Base-by-base conservation (phyloP, 1,140 invertebrate species). In the Drosophila trapezifrons region DNA sequence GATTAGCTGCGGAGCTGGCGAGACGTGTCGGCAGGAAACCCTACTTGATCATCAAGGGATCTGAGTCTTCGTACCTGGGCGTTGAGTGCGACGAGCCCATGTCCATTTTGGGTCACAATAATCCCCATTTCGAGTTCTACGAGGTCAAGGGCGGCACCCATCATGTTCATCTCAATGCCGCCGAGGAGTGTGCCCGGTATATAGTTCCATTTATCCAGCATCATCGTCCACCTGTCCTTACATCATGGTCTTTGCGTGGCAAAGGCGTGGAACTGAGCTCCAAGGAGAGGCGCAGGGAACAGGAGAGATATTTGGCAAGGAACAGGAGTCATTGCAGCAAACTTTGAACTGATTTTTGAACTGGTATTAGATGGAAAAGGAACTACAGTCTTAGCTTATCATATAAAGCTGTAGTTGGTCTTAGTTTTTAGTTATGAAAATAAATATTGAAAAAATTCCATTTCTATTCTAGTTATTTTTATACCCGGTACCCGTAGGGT, bases 161-260 rank as follows among this genome's bases (percentile, higher is more conserved):
- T 92, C 85, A 90, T 32, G 92, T 95, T n/a, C 96, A 97, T 90
- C 92, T 96, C 29, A 95, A 94, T 51, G 92, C 95, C 74, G 93
- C 96, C 4, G 92, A 94, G 76, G 78, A 84, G 22, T 90, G 95
- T 51, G 93, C 94, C 9, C 85, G 93, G 25, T 72, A 93, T 18
- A 93, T 96, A 22, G 92, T 93, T 46, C 90, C 93, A 3, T 96
- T 95, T n/a, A 27, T 90, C 15, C 25, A 43, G 2, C 77, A 56
- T 1, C 74, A 90, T 57, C 71, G 82, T 10, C 87, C 77, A 2
- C 70, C 74, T 0, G 10, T 58, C 0, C 95, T 80, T 13, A 25
- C 55, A 9, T 66, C 55, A 10, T 83, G 80, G 80, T 77, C 81
- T 10, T 17, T 85, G 15, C n/a, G 3, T 18, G 49, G 22, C 0